These are phyloP conservation scores for Ichneumon xanthorius DNA, from an alignment of 2,888 invertebrate species.

Conservation along the genomic window DNA sequence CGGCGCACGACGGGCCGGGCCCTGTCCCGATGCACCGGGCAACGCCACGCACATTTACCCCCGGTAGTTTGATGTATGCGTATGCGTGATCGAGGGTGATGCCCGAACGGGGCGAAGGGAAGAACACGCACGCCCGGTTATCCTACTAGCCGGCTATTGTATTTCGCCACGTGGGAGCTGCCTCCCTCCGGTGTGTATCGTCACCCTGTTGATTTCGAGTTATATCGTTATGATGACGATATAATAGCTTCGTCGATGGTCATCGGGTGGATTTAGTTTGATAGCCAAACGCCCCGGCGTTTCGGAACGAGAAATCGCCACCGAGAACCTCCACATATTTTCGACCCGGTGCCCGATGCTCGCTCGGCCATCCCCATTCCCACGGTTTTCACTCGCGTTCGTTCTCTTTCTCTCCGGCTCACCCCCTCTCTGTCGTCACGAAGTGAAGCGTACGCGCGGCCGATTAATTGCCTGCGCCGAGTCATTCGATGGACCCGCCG, in stretches of 20 bases:
- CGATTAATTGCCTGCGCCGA: conserved; percentile 68
- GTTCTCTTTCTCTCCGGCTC: conserved; percentile 11
- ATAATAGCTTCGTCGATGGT: conserved; percentile 82
- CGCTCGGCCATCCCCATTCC: conserved; percentile 17
- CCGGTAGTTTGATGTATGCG: conserved; percentile 20
- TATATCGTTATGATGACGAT: conserved; percentile 84
- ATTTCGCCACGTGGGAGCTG: conserved; percentile 80
- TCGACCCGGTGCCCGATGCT: conserved; percentile 52
- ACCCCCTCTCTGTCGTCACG: conserved; percentile 51
- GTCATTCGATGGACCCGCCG: conserved; percentile 65
- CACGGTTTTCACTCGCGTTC: conserved; percentile 32
- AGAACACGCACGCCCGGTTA: conserved; percentile 34
- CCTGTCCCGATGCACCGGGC: conserved; percentile 8
- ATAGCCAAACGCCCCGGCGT: conserved; percentile 70
- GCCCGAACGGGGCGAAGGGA: conserved; percentile 53
- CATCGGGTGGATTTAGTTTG: conserved; percentile 78
- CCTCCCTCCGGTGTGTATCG: conserved; percentile 73
- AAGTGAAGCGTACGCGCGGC: conserved; percentile 49
- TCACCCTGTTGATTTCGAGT: conserved; percentile 83
- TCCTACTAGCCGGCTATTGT: conserved; percentile 75
- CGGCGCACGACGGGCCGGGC: conserved; percentile 19
- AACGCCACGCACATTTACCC: conserved; percentile 33
- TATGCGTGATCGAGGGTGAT: conserved; percentile 59
- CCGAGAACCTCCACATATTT: conserved; percentile 62
- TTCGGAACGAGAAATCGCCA: conserved; percentile 54